Evolutionary conservation across 2,113 vertebrate species (phyloP).

Genomic region (Tichodroma muraria): DNA sequence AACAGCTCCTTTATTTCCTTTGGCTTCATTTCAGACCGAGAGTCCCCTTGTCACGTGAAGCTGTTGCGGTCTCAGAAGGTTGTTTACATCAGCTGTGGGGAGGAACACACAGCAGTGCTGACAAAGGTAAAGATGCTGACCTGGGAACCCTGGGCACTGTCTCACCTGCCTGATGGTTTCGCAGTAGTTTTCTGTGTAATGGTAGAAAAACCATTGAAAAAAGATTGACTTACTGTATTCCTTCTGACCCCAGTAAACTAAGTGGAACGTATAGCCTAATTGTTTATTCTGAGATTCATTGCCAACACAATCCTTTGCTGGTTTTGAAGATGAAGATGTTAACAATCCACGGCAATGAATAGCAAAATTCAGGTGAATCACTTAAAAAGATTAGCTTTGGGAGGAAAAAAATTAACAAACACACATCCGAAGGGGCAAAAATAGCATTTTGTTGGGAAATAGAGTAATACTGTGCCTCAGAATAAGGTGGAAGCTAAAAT

Average conservation of each 20-base stretch:
- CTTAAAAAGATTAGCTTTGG: background rate
- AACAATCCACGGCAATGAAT: background rate
- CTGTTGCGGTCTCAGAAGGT: slow-evolving; percentile 92
- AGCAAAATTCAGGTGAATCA: background rate
- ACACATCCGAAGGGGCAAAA: background rate
- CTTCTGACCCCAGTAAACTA: background rate
- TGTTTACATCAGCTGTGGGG: slow-evolving; percentile 94
- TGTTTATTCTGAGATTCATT: background rate
- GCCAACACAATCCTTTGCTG: background rate
- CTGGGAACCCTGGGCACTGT: background rate
- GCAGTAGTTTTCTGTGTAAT: background rate
- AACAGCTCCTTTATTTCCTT: background rate
- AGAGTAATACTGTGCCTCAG: background rate
- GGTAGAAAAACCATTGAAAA: background rate
- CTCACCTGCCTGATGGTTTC: background rate
- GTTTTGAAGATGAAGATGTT: background rate
- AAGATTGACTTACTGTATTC: background rate
- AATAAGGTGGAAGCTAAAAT: background rate
- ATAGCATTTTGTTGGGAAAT: background rate
- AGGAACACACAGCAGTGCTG: slow-evolving; percentile 88
- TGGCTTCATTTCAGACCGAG: slow-evolving; percentile 75
- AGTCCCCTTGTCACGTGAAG: slow-evolving; percentile 95
- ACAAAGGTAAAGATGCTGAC: slow-evolving; percentile 83
- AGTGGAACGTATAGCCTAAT: background rate
- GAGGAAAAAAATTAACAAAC: background rate